These are phyloP conservation scores for Amphipoea lucens DNA, from an alignment of 2,888 invertebrate genomes.

Conservation along the genomic window DNA sequence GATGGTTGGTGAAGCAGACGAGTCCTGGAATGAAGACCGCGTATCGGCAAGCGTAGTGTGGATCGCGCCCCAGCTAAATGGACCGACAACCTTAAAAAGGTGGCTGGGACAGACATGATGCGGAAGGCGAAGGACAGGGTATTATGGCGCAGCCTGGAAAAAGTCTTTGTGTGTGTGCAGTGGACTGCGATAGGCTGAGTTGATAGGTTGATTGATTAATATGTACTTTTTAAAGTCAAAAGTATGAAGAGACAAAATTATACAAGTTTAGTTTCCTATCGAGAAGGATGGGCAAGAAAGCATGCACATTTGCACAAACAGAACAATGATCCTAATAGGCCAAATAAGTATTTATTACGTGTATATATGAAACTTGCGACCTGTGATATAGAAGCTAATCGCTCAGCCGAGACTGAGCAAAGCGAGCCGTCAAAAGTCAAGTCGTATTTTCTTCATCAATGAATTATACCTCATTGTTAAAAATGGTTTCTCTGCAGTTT, in stretches of 20 bases:
- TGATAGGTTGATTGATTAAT: not conserved
- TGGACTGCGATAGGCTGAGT: not conserved
- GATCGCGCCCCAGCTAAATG: not conserved
- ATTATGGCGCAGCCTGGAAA: not conserved
- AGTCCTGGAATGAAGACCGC: not conserved
- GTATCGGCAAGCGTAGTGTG: not conserved
- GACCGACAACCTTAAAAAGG: not conserved
- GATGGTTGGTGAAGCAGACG: not conserved
- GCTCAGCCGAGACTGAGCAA: not conserved
- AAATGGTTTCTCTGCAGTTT: conserved; percentile 24
- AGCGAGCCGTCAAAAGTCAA: not conserved
- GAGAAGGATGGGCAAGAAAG: not conserved
- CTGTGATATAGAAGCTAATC: not conserved
- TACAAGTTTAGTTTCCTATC: not conserved
- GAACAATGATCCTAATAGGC: not conserved
- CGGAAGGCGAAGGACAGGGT: not conserved
- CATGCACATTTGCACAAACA: not conserved
- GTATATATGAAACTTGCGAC: not conserved
- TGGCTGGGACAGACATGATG: not conserved
- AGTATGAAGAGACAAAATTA: not conserved
- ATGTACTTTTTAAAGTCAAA: not conserved
- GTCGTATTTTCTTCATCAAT: not conserved
- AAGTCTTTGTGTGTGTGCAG: no score
- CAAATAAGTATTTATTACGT: not conserved
- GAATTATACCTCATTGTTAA: conserved; percentile 4